Evolutionary conservation across 1,140 invertebrate species (phyloP), one percentile per base, ranked within the genome.

Genomic region (Hormaphis cornu): DNA sequence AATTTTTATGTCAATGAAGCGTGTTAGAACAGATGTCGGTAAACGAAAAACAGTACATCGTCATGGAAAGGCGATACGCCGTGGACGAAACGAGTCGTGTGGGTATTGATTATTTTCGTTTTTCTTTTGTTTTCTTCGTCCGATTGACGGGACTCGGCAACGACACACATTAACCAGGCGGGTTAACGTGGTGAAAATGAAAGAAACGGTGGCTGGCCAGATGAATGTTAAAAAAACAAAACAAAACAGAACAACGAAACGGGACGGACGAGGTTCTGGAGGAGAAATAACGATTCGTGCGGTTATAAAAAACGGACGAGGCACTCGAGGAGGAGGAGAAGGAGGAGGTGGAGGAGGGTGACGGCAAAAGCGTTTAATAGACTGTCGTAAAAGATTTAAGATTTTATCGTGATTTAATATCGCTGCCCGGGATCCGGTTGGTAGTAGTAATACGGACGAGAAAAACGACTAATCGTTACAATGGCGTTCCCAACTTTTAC

Each of bases 391-490:
- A 66, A 48, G 61, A 66, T 44, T 66, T 50, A 48, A 66, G 42
- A 66, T 66, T 48, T 48, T 66, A 66, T 66, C 61, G 44, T 66
- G 61, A 66, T 50, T 66, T 66, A 66, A 66, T 66, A 66, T 48
- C 61, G 12, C 30, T 50, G 18, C 18, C 28, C 26, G 16, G 30
- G 28, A 66, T 48, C 42, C 22, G 61, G 44, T 66, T 33, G 40
- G 44, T 1, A 18, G 22, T 40, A n/a, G n/a, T n/a, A n/a, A 46
- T 8, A 8, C 6, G 18, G 61, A 35, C 35, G 30, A 24, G 61
- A 46, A 28, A 44, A 50, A 35, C 18, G 61, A 66, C 61, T 66
- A 66, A 66, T 46, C 61, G 42, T 66, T 66, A 48, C 61, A 46
- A 66, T 66, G 61, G 24, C 28, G 24, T 66, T 22, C 44, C 16